Evolutionary conservation across 2,888 invertebrate species (phyloP).

Genomic region (Chydorus sphaericus): DNA sequence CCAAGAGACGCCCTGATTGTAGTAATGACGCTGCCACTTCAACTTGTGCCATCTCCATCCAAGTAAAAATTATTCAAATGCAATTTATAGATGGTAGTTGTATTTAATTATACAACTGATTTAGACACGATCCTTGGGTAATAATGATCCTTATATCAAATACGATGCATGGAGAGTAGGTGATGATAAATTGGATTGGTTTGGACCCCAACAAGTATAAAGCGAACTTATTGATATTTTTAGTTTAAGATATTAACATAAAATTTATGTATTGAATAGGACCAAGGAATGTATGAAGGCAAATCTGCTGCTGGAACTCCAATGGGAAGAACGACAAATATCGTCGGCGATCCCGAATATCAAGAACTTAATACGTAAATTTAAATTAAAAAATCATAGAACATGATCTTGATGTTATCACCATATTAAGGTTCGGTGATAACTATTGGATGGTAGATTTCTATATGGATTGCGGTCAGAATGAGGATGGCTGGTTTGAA

Average conservation of each 20-base stretch:
- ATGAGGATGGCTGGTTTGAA: conserved; percentile 32
- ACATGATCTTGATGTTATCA: too few species aligned
- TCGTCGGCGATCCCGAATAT: conserved; percentile 20
- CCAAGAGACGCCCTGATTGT: conserved; percentile 19
- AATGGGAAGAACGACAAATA: conserved; percentile 18
- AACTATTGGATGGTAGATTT: conserved; percentile 32
- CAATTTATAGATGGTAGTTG: too few species aligned
- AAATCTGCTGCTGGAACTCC: conserved; percentile 17
- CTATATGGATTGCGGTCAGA: conserved; percentile 29
- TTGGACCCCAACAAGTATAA: conserved; percentile 17
- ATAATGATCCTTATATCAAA: conserved; percentile 17
- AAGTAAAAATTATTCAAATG: background rate
- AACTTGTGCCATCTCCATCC: conserved; percentile 18
- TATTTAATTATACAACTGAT: too few species aligned
- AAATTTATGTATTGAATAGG: too few species aligned
- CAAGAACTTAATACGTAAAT: conserved; percentile 24
- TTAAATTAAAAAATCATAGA: too few species aligned
- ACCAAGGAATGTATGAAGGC: conserved; percentile 18
- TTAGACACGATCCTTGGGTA: too few species aligned
- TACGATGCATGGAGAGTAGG: conserved; percentile 19
- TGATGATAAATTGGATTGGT: conserved; percentile 20
- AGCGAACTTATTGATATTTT: too few species aligned
- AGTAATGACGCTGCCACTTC: conserved; percentile 15
- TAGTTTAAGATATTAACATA: too few species aligned
- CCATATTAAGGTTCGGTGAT: conserved; percentile 27